These are phyloP conservation scores for Brachionus rubens DNA, from an alignment of 1,140 invertebrate species.

Conservation along the genomic window DNA sequence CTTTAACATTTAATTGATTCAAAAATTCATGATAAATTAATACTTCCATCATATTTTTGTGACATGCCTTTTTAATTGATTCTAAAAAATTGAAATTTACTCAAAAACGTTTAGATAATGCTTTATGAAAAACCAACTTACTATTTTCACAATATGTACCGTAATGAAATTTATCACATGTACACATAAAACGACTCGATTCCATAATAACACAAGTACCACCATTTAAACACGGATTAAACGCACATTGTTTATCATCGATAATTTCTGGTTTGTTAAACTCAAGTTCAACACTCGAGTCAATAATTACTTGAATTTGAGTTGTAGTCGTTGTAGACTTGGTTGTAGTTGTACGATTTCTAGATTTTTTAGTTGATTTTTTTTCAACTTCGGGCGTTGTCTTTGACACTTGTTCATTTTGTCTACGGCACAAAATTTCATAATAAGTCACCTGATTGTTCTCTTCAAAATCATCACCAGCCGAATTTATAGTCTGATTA, in stretches of 20 bases:
- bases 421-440: not conserved
- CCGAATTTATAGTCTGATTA: slow-evolving; percentile 37
- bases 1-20: not conserved
- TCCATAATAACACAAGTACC: slow-evolving; percentile 2
- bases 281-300: no score
- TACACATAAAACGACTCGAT: not conserved
- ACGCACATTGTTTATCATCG: not conserved
- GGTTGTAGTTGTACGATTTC: not conserved
- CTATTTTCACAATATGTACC: slow-evolving; percentile 28
- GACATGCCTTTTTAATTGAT: not conserved
- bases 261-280: no score
- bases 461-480: not conserved
- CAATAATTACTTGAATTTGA: no score
- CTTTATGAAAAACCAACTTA: not conserved
- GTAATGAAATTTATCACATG: slow-evolving; percentile 26
- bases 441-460: slow-evolving; percentile 36
- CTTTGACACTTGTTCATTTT: not conserved
- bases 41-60: slow-evolving; percentile 38
- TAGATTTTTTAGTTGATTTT: not conserved
- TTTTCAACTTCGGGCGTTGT: not conserved
- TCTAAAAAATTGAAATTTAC: not conserved
- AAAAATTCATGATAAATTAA: not conserved
- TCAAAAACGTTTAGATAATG: no score
- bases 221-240: slow-evolving; percentile 27
- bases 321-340: no score